Conservation (phyloP, 2,113 vertebrate species). For the Nannobrachium achirus region DNA sequence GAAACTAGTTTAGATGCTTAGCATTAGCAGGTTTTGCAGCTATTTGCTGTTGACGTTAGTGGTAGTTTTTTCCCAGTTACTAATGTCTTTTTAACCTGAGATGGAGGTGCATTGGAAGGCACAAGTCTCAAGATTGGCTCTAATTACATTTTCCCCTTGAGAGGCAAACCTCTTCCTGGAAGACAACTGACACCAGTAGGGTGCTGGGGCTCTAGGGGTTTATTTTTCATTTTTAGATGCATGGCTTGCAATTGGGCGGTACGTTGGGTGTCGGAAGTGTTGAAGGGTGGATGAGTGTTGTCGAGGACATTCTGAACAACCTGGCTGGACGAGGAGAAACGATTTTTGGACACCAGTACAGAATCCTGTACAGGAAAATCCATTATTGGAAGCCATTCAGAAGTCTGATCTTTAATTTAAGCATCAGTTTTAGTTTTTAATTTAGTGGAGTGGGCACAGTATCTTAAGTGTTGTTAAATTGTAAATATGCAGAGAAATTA, state of each 20-base stretch:
- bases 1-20: too few species aligned
- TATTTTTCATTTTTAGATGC: conserved; percentile 46
- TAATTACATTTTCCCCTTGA: conserved; percentile 70
- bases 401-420: too few species aligned
- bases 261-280: neutral
- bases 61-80: neutral
- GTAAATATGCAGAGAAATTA: too few species aligned
- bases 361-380: neutral
- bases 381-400: neutral
- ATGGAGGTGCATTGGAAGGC: conserved; percentile 30
- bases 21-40: too few species aligned
- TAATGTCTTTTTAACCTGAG: neutral
- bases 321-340: neutral
- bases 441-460: too few species aligned
- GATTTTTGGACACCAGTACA: neutral
- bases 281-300: neutral
- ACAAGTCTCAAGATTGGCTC: conserved; percentile 50
- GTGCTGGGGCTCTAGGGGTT: conserved; percentile 33
- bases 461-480: too few species aligned
- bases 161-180: conserved; percentile 55
- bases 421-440: too few species aligned
- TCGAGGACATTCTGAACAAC: neutral
- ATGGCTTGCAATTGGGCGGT: conserved; percentile 14
- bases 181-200: conserved; percentile 60
- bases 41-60: too few species aligned